Evolutionary conservation across 2,888 invertebrate genomes (phyloP), one percentile per base, ranked within the genome.

Genomic region (Drosophila atroscutellata): DNA sequence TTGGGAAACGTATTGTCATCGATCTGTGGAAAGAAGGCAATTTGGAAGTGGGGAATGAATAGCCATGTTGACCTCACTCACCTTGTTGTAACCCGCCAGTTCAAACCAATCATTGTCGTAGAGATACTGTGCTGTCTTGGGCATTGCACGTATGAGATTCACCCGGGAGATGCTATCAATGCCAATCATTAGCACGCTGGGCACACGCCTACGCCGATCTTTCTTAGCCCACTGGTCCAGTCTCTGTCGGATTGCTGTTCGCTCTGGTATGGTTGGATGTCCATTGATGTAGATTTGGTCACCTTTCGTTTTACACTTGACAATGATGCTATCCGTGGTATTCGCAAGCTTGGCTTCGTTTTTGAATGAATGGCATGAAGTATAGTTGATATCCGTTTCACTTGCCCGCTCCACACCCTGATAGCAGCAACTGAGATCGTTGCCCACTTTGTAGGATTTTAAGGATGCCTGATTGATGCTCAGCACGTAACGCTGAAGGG

Each of bases 1-100:
- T 98, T 99, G 0, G 98, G 97, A 90, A 97, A 97, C 0, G 98
- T 98, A 88, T 98, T 98, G 89, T 98, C 98, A 9, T 95, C 97
- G 72, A 97, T 95, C 95, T 97, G 90, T 1, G 24, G 4, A 56
- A 7, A 4, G 0, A 18, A n/a, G 37, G 8, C 7, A 15, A 11
- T 3, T 18, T 0, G 4, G 2, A 45, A 45, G 8, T 8, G 36
- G 2, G 3, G 7, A 13, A 18, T 52, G 7, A 24, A 24, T 34
- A 50, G 55, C 3, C 18, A 1, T 24, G 13, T 6, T 15, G 20
- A 28, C 11, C 15, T 34, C 5, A 34, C 57, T 77, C 90, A 95
- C 95, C 94, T 95, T 95, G 86, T 95, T 94, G 92, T 97, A 97
- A 1, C 97, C 98, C 79, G 95, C 94, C 91, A 96, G 94, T 71